These are phyloP conservation scores for Callaeas wilsoni DNA, from an alignment of 2,113 vertebrate species.

Conservation along the genomic window DNA sequence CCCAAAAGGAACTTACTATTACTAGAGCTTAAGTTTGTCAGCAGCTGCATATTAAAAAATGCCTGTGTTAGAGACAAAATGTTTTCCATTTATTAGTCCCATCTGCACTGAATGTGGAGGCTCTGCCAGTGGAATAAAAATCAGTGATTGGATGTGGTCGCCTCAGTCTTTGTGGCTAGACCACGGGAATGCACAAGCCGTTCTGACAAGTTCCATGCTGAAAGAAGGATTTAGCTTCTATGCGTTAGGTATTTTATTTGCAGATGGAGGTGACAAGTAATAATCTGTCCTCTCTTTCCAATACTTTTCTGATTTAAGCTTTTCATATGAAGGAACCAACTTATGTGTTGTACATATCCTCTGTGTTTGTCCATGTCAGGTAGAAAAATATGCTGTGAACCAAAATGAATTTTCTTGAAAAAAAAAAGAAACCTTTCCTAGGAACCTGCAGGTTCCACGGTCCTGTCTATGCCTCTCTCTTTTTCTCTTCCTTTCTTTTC, in stretches of 20 bases:
- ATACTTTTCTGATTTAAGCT: neutral
- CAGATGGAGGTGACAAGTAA: neutral
- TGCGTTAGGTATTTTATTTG: neutral
- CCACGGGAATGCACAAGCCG: neutral
- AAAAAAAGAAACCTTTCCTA: neutral
- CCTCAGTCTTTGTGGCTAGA: neutral
- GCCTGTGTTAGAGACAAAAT: neutral
- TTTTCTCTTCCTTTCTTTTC: neutral
- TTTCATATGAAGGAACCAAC: neutral
- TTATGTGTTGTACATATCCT: accelerated
- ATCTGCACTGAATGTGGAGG: neutral
- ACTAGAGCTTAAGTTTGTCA: neutral
- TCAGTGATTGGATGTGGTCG: neutral
- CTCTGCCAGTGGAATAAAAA: neutral
- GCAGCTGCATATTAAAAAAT: conserved; percentile 16
- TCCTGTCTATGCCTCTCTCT: neutral
- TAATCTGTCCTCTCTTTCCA: neutral
- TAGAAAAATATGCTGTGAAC: neutral
- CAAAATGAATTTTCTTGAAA: neutral
- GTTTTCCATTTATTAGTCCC: neutral
- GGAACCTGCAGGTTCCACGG: neutral
- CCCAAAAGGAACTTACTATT: neutral
- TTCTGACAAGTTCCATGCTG: neutral
- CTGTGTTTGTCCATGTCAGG: neutral
- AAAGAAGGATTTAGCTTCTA: neutral